A percentile compares a stretch with the other conserved stretches of the same genome.
phyloP scores from a whole-genome alignment of 2,888 invertebrate genomes.

The Abrostola tripartita region DNA sequence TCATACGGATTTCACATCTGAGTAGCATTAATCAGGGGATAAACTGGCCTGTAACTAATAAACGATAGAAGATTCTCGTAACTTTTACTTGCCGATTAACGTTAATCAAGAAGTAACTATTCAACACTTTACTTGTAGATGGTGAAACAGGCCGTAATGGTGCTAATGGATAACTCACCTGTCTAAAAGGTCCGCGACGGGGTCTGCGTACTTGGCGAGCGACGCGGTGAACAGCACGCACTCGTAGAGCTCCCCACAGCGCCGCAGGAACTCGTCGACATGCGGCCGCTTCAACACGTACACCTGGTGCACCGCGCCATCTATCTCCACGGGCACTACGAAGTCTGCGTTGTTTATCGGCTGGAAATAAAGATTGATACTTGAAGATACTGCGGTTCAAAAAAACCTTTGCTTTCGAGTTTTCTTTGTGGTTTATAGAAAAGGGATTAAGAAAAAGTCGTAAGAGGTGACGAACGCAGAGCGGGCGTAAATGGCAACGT shows the following conservation, averaged over 20 bases:
- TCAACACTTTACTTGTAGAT: no score
- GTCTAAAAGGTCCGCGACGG: conserved; percentile 97
- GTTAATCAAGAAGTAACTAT: no score
- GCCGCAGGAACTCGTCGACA: conserved; percentile 99
- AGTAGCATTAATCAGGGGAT: no score
- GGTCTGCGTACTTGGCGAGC: conserved; percentile 99
- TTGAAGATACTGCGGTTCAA: background rate
- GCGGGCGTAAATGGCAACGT: no score
- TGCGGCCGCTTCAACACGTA: conserved; percentile 99
- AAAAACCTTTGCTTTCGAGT: background rate
- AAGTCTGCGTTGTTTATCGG: conserved; percentile 99
- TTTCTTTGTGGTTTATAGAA: background rate
- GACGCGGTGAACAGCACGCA: conserved; percentile 99
- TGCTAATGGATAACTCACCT: no score
- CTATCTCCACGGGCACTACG: conserved; percentile 99
- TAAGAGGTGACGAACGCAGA: no score
- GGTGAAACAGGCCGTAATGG: no score
- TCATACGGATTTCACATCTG: no score
- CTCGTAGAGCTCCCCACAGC: conserved; percentile 99
- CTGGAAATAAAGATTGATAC: conserved; percentile 85
- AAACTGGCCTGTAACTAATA: no score
- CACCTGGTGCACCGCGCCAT: conserved; percentile 99
- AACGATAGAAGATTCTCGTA: no score
- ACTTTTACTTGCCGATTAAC: no score
- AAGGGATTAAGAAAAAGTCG: no score